Base-by-base conservation (phyloP, 2,888 invertebrate genomes). In the Tethea ocularis region DNA sequence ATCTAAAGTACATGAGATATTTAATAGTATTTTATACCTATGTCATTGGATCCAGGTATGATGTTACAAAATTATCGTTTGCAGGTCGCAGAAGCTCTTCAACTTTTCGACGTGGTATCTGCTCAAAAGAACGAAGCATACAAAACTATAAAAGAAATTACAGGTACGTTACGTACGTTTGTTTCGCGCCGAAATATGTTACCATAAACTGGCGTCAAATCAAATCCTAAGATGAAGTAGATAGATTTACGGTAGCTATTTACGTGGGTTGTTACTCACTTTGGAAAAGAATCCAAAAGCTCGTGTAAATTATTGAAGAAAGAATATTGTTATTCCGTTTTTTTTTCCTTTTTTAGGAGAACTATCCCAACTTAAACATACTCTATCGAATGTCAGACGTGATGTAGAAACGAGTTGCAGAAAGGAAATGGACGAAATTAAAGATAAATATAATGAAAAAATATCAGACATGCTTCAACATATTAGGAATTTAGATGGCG, bases 371-470 rank as follows among this genome's bases (percentile, higher is more conserved):
- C 72, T 95, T 26, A 94, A 95, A 52, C 84, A 90, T 55, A 87
- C 85, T 0, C 84, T 95, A 57, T 85, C 90, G 0, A 91, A 89
- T 57, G 86, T 94, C 0, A 92, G 94, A 77, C 91, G 93, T 46
- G 94, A 95, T 56, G 91, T 94, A 0, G 94, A 95, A 62, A 77
- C 84, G 0, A 93, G 90, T 63, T 91, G 94, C 46, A 94, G 94
- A 69, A 87, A 77, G n/a, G 95, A 96, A 80, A 85, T 95, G 56
- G 90, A 91, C 6, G 88, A 89, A 57, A 80, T 95, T 0, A 95
- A 93, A 75, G 88, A 93, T 3, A 93, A 93, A 64, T 95, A 94
- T 68, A 93, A 94, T 29, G 94, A 94, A 56, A 95, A 95, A 77
- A 80, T 94, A 15, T 87, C 94, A 54, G 94, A 93, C 55, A 93